Evolutionary conservation across 2,113 vertebrate species (phyloP).

Genomic region (Pan paniscus): DNA sequence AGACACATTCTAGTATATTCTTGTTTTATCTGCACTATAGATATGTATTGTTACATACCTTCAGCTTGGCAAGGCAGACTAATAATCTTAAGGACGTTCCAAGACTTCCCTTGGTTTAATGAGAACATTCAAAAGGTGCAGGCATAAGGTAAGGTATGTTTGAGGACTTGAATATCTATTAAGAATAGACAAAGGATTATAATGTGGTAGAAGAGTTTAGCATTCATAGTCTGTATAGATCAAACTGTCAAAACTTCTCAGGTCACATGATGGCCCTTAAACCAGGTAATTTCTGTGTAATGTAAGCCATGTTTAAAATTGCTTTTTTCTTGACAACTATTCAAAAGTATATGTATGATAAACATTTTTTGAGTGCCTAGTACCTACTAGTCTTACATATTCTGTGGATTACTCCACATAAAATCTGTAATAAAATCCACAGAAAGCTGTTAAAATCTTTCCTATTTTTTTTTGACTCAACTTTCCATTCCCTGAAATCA

Average conservation of each 20-base stretch:
- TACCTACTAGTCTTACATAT: conserved; percentile 33
- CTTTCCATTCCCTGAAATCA: conserved; percentile 30
- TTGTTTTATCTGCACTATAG: conserved; percentile 24
- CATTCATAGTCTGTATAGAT: neutral
- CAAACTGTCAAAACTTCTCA: conserved; percentile 40
- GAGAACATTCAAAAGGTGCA: conserved; percentile 1
- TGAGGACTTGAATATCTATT: neutral
- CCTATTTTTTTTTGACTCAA: neutral
- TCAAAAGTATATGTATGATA: neutral
- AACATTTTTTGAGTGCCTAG: conserved; percentile 52
- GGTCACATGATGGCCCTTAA: conserved; percentile 47
- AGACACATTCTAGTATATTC: conserved; percentile 46
- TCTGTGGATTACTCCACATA: neutral
- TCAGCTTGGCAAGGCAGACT: conserved; percentile 45
- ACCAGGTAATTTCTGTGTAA: conserved; percentile 47
- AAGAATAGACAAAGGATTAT: neutral
- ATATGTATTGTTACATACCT: neutral
- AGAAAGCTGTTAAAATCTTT: conserved; percentile 4
- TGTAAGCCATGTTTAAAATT: neutral
- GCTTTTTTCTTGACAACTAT: neutral
- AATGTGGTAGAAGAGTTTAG: neutral
- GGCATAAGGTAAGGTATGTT: neutral
- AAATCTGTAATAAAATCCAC: conserved; percentile 17
- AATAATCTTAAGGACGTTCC: conserved; percentile 34
- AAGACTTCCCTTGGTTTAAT: neutral